Base-by-base conservation (phyloP, 1,140 invertebrate species). In the Zophobas morio region DNA sequence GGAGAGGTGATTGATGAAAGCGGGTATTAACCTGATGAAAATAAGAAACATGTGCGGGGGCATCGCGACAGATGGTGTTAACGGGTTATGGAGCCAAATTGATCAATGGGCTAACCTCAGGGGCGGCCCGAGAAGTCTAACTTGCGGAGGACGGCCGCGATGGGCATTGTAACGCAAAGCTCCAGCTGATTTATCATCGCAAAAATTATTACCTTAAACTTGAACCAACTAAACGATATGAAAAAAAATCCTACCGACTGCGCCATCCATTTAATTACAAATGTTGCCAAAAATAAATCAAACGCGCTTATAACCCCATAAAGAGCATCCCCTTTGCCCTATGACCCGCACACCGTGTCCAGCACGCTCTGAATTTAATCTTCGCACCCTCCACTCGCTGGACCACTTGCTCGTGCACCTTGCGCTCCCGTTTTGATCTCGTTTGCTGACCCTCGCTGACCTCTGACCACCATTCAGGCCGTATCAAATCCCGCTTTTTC, bases 351-450 rank as follows among this genome's bases (percentile, higher is more conserved):
- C 20, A 20, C 20, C 20, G 20, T 20, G 20, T 20, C 20, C 20
- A 78, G 74, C 77, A 75, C 70, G 77, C 70, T 78, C 77, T 74
- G 77, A 75, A 78, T 78, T 78, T 78, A 76, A 78, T 78, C 77
- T 75, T 78, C 56, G 37, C 73, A 66, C 53, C 73, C 37, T 39
- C 32, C 32, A 35, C 46, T 63, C 36, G 77, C 72, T 78, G 77
- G 77, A 78, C 77, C 77, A 78, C 77, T 57, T 39, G 70, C 6
- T 42, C 32, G n/a, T 72, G 70, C 46, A 49, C 71, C 54, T 73
- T 39, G 47, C 4, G 71, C 49, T 73, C 71, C 40, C 71, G 71
- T 73, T 73, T 54, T 39, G 54, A 56, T 73, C 71, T 73, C 56
- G 49, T 73, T 73, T 56, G 54, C 6, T 72, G 70, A 72, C 70